phyloP scores from a whole-genome alignment of 2,888 invertebrate genomes.

The Rhogogaster chlorosoma region DNA sequence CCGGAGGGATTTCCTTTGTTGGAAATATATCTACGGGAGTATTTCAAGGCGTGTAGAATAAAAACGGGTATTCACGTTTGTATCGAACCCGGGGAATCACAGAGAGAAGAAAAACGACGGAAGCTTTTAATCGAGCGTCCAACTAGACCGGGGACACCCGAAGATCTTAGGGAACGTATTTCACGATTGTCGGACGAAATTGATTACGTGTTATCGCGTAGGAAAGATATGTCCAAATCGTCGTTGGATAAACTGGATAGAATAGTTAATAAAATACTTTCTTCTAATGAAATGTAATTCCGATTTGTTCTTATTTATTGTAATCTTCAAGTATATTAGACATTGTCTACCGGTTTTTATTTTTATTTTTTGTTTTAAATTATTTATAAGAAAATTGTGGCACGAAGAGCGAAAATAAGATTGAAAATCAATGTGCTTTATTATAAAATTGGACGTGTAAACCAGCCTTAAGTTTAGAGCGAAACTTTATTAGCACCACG shows the following conservation, averaged over 20 bases:
- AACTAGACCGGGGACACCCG: slow-evolving; percentile 1
- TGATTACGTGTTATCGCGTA: slow-evolving; percentile 58
- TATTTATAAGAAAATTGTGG: not conserved
- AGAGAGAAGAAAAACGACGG: slow-evolving; percentile 48
- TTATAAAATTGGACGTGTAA: not conserved
- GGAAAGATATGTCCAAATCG: slow-evolving; percentile 56
- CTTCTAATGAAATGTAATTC: not conserved
- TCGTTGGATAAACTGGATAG: slow-evolving; percentile 58
- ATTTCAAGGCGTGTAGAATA: slow-evolving; percentile 45
- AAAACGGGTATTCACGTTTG: slow-evolving; percentile 62
- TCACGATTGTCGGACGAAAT: slow-evolving; percentile 65
- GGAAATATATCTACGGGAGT: slow-evolving; percentile 60
- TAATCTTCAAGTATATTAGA: not conserved
- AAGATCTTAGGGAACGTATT: slow-evolving; percentile 59
- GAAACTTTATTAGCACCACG: not conserved
- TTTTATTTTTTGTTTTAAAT: too few relatives aligned
- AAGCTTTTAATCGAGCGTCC: not conserved
- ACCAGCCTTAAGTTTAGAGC: not conserved
- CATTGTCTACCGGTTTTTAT: not conserved
- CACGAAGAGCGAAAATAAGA: not conserved
- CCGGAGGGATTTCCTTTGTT: slow-evolving; percentile 58
- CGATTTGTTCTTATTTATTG: not conserved
- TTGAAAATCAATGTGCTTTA: not conserved
- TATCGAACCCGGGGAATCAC: slow-evolving; percentile 57
- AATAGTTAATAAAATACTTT: slow-evolving; percentile 24